phyloP scores from a whole-genome alignment of 1,140 invertebrate genomes.

The Chrysomallon squamiferum region DNA sequence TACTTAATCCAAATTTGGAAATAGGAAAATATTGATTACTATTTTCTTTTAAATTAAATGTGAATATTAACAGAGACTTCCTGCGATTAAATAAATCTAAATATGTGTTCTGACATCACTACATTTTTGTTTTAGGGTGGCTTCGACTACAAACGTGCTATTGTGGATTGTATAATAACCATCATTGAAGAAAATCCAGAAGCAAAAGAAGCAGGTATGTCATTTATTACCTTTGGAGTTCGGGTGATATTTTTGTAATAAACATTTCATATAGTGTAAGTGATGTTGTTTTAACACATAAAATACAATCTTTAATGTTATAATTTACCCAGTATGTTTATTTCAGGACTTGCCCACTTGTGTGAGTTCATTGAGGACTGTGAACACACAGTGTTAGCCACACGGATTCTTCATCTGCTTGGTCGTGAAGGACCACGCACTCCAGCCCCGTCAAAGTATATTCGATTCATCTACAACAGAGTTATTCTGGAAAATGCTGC shows the following conservation, averaged over 20 bases:
- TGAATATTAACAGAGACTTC: neutral
- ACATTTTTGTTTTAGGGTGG: constrained; percentile 76
- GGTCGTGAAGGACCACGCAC: constrained; percentile 96
- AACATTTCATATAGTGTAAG: no score
- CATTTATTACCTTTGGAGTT: neutral
- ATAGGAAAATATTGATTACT: neutral
- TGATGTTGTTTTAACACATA: no score
- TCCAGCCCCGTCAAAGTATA: constrained; percentile 92
- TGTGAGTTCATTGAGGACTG: constrained; percentile 99
- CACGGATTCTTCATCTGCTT: constrained; percentile 94
- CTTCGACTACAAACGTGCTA: constrained; percentile 97
- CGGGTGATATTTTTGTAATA: no score
- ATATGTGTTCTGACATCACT: no score
- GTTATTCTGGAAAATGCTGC: constrained; percentile 96
- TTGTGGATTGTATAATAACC: constrained; percentile 97
- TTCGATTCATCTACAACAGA: constrained; percentile 98
- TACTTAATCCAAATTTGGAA: neutral
- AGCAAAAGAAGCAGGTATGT: constrained; percentile 86
- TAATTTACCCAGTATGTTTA: no score
- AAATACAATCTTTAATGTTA: neutral
- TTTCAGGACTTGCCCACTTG: constrained; percentile 84
- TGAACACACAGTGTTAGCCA: constrained; percentile 96
- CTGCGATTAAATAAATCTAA: neutral
- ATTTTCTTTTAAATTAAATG: neutral
- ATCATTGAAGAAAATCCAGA: constrained; percentile 97